These are phyloP conservation scores for Philaenus spumarius DNA, from an alignment of 1,140 invertebrate species.

Conservation along the genomic window DNA sequence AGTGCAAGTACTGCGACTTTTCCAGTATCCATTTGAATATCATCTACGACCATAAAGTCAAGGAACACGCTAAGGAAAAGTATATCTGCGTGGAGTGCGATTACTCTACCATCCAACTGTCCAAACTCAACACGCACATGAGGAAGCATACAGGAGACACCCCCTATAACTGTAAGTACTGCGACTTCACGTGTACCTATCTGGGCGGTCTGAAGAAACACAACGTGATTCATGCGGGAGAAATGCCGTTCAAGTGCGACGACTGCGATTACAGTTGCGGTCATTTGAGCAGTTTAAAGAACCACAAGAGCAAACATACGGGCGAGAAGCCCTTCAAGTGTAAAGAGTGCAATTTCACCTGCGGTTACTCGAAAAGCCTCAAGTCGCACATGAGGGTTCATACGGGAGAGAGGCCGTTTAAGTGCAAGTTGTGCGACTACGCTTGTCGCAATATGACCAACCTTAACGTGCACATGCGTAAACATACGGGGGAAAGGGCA, in stretches of 20 bases:
- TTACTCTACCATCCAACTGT: neutral
- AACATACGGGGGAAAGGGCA: conserved; percentile 39
- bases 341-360: conserved; percentile 16
- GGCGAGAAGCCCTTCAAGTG: conserved; percentile 25
- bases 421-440: conserved; percentile 20
- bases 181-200: conserved; percentile 13
- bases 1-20: too few species aligned
- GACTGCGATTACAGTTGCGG: conserved; percentile 61
- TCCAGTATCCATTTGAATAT: too few species aligned
- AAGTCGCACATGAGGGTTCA: conserved; percentile 21
- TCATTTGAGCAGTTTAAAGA: conserved; percentile 1
- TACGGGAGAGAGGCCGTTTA: conserved; percentile 24
- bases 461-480: conserved; percentile 25
- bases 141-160: conserved; percentile 4
- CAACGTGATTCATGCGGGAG: conserved; percentile 49
- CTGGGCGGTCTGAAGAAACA: conserved; percentile 17
- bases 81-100: neutral
- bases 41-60: too few species aligned
- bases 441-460: conserved; percentile 6
- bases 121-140: neutral
- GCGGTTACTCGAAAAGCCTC: conserved; percentile 14
- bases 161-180: conserved; percentile 14
- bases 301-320: conserved; percentile 21
- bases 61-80: too few species aligned
- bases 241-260: conserved; percentile 53